phyloP scores from a whole-genome alignment of 2,888 invertebrate species.

The Geophilus truncorum region DNA sequence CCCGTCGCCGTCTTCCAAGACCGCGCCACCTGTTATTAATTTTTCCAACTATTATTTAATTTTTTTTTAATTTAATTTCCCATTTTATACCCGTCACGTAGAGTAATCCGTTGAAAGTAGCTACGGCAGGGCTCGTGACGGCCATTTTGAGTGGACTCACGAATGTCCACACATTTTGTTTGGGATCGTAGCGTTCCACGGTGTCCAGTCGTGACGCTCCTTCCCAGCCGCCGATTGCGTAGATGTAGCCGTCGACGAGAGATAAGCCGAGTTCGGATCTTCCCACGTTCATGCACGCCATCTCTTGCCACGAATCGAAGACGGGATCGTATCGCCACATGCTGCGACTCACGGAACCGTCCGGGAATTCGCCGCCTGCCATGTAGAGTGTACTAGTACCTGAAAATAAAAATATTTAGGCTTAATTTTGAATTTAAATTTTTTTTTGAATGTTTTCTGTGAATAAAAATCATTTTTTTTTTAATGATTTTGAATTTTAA shows the following conservation, averaged over 20 bases:
- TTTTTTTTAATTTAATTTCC: background rate
- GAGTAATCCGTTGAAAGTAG: slow-evolving; percentile 49
- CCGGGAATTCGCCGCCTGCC: slow-evolving; percentile 54
- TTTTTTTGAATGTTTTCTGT: background rate
- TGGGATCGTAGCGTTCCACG: slow-evolving; percentile 53
- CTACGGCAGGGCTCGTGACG: slow-evolving; percentile 53
- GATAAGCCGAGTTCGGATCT: slow-evolving; percentile 54
- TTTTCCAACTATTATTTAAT: background rate
- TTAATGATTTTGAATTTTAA: too few species aligned
- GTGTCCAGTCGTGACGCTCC: slow-evolving; percentile 49
- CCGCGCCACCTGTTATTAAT: slow-evolving; percentile 49
- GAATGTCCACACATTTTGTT: slow-evolving; percentile 50
- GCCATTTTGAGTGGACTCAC: slow-evolving; percentile 52
- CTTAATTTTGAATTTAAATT: background rate
- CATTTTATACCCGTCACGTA: slow-evolving; percentile 50
- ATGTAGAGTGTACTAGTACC: slow-evolving; percentile 43
- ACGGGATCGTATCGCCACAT: slow-evolving; percentile 53
- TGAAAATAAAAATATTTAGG: background rate
- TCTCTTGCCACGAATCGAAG: slow-evolving; percentile 52
- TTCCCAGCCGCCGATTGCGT: slow-evolving; percentile 55
- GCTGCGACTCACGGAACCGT: slow-evolving; percentile 51
- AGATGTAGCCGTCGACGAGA: slow-evolving; percentile 53
- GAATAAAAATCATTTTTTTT: slow-evolving; percentile 15
- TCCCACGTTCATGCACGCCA: slow-evolving; percentile 52
- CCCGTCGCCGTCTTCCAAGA: slow-evolving; percentile 54